Base-by-base conservation (phyloP, 2,888 invertebrate genomes). In the Drosophila anomelani region DNA sequence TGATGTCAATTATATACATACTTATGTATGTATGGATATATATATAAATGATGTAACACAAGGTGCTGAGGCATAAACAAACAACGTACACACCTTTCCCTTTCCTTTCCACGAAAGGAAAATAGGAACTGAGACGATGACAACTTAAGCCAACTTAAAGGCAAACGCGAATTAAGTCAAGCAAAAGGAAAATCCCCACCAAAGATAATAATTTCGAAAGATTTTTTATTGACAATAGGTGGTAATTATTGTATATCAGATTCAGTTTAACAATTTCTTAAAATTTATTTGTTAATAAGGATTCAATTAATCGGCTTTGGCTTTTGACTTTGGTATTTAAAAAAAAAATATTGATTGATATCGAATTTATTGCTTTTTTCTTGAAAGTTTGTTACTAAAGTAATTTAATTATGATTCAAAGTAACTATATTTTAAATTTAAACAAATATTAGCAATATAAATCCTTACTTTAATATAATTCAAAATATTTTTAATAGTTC, bases 41-140 rank as follows among this genome's bases (percentile, higher is more conserved):
- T 17, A 72, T n/a, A 32, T 75, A 74, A 74, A 75, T 86, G 86
- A 82, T 84, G 81, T 86, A 81, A 86, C 72, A 73, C 44, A 66
- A 63, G 55, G 71, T 70, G 75, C 53, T 69, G 75, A 51, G 68
- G 61, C 69, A 61, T 68, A 74, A 77, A 75, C 71, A 79, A 77
- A 77, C 72, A 85, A 73, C 73, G 79, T 70, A 47, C 53, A 69
- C 75, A 79, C 54, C 63, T 23, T 23, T 23, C 3, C 23, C 3
- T 23, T 23, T 23, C 63, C 79, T 59, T 78, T 70, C 57, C 78
- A 75, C 67, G 23, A 17, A n/a, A 15, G 34, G 23, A 15, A 36
- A 44, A 39, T 17, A 26, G 44, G 17, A 23, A 15, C 20, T 4
- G 1, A 23, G 23, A 26, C 12, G 23, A 3, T 38, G 17, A 49